Evolutionary conservation across 2,113 vertebrate species (phyloP).

Genomic region (Hydrolagus affinis): DNA sequence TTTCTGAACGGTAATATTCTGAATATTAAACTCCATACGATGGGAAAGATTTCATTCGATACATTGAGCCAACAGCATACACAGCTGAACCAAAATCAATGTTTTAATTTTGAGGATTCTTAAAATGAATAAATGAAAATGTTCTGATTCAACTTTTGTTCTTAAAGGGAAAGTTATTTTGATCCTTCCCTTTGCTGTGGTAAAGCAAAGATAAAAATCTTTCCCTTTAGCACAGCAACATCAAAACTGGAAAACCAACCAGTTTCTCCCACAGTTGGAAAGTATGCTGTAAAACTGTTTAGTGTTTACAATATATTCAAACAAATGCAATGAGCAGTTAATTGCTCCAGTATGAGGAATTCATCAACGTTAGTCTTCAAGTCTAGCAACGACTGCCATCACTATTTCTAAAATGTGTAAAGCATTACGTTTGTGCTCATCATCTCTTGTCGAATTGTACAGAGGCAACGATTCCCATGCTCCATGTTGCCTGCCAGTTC

Average conservation of each 20-base stretch:
- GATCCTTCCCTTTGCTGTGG: not conserved
- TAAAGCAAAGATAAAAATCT: not conserved
- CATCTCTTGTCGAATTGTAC: not conserved
- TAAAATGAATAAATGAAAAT: not conserved
- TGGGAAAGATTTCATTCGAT: no score
- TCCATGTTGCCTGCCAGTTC: not conserved
- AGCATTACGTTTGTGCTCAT: not conserved
- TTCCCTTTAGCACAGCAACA: no score
- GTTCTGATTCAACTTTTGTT: not conserved
- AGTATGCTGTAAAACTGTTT: not conserved
- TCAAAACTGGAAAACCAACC: not conserved
- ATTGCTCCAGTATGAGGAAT: slow-evolving; percentile 22
- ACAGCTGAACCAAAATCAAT: no score
- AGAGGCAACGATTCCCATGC: not conserved
- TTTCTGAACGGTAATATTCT: no score
- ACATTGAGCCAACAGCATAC: no score
- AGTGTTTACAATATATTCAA: not conserved
- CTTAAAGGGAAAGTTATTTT: not conserved
- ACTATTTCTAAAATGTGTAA: not conserved
- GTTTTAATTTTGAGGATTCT: no score
- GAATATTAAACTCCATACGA: no score
- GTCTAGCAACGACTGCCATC: not conserved
- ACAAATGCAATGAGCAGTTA: slow-evolving; percentile 12
- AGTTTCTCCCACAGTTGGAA: not conserved
- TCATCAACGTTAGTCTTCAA: not conserved